These are phyloP conservation scores for Eulemur mongoz DNA, from an alignment of 2,797 vertebrate genomes.

Conservation along the genomic window DNA sequence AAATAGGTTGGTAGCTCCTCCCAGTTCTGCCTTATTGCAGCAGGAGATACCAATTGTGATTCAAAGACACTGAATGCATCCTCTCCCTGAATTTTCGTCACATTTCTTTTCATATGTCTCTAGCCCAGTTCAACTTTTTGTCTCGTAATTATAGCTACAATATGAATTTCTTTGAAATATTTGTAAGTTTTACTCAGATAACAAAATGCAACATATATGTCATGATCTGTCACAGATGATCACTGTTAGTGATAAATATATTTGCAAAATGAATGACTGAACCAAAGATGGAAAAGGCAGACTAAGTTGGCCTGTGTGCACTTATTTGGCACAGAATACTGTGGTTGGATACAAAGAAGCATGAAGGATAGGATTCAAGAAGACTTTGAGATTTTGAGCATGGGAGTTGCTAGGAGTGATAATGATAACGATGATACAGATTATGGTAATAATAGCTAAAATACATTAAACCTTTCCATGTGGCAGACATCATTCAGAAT, in stretches of 20 bases:
- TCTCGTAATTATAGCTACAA: constrained; percentile 19
- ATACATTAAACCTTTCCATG: neutral
- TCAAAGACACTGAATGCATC: neutral
- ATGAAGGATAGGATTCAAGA: neutral
- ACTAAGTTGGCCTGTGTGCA: neutral
- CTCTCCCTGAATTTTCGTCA: neutral
- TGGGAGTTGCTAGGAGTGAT: neutral
- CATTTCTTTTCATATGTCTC: neutral
- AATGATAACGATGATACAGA: neutral
- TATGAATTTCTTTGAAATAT: constrained; percentile 39
- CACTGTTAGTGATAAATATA: constrained; percentile 34
- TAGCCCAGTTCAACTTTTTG: constrained; percentile 30
- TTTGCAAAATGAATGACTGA: constrained; percentile 29
- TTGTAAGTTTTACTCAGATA: constrained; percentile 22
- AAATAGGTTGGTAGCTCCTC: neutral
- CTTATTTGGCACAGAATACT: neutral
- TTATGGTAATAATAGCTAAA: neutral
- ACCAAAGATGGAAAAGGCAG: neutral
- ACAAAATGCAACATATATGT: constrained; percentile 22
- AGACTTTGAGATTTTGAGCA: neutral
- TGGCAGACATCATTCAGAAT: neutral
- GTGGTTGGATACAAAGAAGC: neutral
- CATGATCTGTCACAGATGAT: neutral
- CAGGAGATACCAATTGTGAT: neutral
- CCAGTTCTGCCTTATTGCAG: neutral